Evolutionary conservation across 2,113 vertebrate genomes (phyloP), one percentile per base, ranked within the genome.

Genomic region (Chionodraco myersi): DNA sequence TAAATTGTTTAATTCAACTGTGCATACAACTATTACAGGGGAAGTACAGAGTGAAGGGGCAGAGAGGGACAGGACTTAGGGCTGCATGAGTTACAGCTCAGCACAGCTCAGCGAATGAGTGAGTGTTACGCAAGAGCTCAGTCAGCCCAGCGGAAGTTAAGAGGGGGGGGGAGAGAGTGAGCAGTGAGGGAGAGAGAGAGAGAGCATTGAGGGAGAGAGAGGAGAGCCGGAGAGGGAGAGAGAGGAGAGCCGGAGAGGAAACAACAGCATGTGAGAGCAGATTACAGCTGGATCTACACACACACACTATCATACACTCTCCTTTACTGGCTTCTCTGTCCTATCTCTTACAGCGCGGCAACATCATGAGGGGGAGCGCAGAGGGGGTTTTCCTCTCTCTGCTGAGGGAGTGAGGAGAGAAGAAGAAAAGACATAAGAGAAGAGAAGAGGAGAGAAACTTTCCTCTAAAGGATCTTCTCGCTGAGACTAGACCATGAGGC

Each of bases 71-170:
- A 64, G 86, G 92, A 92, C 74, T 93, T 92, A 92, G 88, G 44
- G 79, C 84, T 87, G 84, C 91, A 91, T 91, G 86, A 92, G 88
- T 90, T 91, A 86, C 89, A 88, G 87, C 88, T 89, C 88, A 88
- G 85, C 83, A 75, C 79, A 79, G 86, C 87, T 89, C 88, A 91
- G 83, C 66, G 5, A 87, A 83, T 79, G 79, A 87, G 88, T 89
- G 82, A 67, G 59, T 85, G 82, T 94, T 95, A 95, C 66, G 92
- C 91, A 95, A 94, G 88, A 92, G 90, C 92, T 93, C 81, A 84
- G 88, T 91, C 87, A 86, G 77, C 86, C 81, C 89, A 90, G 88
- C 84, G 84, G 87, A 89, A 89, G 90, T 91, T 91, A 80, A 91
- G 83, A 71, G 80, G 36, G 69, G 58, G 81, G 3, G 30, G 71